Conservation (phyloP, 2,888 invertebrate species). For the Lutraria lutraria region DNA sequence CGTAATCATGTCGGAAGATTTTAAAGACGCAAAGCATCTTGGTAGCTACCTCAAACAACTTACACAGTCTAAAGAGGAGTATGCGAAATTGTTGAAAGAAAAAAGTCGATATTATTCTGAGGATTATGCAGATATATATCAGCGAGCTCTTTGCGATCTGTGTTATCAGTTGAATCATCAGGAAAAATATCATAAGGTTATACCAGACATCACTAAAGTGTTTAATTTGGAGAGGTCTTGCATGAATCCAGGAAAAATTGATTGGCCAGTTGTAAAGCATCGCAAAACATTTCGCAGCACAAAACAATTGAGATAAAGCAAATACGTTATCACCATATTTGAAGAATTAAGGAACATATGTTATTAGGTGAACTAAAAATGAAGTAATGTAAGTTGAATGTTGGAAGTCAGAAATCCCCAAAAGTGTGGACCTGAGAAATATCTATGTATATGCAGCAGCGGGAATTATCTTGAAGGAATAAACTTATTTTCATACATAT, state of each 20-base stretch:
- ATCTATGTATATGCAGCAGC: too few relatives aligned
- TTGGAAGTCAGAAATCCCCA: too few relatives aligned
- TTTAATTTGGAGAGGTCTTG: background rate
- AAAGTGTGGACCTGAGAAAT: too few relatives aligned
- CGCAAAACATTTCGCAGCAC: too few relatives aligned
- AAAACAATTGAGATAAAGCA: too few relatives aligned
- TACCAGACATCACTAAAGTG: background rate
- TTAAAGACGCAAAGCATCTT: background rate
- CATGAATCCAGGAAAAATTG: background rate
- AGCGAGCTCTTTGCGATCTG: background rate
- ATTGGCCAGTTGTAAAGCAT: too few relatives aligned
- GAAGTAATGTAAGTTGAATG: too few relatives aligned
- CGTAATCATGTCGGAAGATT: background rate
- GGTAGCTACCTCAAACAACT: background rate
- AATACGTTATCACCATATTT: too few relatives aligned
- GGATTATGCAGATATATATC: background rate
- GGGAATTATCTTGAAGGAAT: too few relatives aligned
- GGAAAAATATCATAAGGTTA: background rate
- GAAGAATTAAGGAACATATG: too few relatives aligned
- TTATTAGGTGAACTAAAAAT: too few relatives aligned
- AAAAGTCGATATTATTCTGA: background rate
- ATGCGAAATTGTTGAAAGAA: background rate
- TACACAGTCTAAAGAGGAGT: background rate
- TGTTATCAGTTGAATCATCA: slow-evolving; percentile 9
- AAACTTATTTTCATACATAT: too few relatives aligned